A percentile compares a stretch with the other conserved stretches of the same genome.
These are phyloP conservation scores for Ametastegia equiseti DNA, from an alignment of 2,888 invertebrate genomes.

Conservation along the genomic window DNA sequence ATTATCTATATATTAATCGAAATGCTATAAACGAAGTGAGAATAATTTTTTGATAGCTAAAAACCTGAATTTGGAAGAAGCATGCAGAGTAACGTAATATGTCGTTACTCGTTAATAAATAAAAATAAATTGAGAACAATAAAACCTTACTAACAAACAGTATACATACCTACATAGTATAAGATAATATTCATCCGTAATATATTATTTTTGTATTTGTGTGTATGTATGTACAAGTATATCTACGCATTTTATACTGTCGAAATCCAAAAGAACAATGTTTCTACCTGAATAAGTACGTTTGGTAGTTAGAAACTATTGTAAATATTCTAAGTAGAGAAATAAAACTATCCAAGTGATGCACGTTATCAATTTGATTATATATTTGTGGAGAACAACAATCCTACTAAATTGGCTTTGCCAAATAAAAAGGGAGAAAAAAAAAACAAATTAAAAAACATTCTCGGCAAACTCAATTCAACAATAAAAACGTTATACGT, in stretches of 20 bases:
- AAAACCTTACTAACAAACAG: not conserved
- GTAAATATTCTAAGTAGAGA: slow-evolving; percentile 26
- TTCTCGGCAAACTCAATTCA: no score
- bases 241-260: slow-evolving; percentile 36
- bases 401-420: no score
- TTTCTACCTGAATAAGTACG: not conserved
- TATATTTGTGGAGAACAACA: no score
- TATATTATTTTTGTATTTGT: slow-evolving; percentile 47
- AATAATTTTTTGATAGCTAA: slow-evolving; percentile 23
- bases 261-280: slow-evolving; percentile 19
- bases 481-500: no score
- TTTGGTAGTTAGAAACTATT: slow-evolving; percentile 6
- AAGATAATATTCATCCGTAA: slow-evolving; percentile 12
- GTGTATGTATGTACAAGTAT: no score
- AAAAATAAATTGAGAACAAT: not conserved
- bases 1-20: not conserved
- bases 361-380: not conserved
- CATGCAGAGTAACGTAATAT: not conserved
- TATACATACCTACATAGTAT: no score
- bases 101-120: not conserved
- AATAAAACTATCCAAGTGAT: slow-evolving; percentile 2
- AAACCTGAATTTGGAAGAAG: not conserved
- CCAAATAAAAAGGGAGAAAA: no score
- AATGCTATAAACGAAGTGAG: not conserved
- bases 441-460: no score